These are phyloP conservation scores for Lepus americanus DNA, from an alignment of 2,113 vertebrate genomes.

Conservation along the genomic window DNA sequence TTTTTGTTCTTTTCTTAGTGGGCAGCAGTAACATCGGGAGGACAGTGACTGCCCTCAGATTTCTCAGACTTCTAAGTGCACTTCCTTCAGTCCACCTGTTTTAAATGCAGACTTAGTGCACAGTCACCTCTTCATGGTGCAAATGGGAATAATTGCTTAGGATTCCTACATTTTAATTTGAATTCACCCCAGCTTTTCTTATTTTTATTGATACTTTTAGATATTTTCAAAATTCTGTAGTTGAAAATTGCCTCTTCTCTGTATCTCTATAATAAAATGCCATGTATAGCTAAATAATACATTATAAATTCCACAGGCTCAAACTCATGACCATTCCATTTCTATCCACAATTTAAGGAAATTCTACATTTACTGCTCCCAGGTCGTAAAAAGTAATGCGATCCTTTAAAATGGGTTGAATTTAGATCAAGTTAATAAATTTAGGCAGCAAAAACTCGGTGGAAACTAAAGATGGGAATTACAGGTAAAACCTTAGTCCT, in stretches of 20 bases:
- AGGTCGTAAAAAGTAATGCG: conserved; percentile 51
- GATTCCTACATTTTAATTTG: background rate
- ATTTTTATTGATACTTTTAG: conserved; percentile 9
- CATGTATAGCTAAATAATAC: background rate
- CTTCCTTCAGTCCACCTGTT: background rate
- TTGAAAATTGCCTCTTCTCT: background rate
- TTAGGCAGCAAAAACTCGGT: conserved; percentile 59
- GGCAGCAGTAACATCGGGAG: background rate
- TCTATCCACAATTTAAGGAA: conserved; percentile 12
- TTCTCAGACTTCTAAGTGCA: conserved; percentile 21
- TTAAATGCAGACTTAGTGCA: background rate
- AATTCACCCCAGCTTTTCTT: background rate
- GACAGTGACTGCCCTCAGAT: background rate
- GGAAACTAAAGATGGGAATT: conserved; percentile 36
- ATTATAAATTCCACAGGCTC: conserved; percentile 6
- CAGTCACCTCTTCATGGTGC: background rate
- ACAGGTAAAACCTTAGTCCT: conserved; percentile 64
- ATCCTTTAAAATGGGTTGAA: conserved; percentile 54
- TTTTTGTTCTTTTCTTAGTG: background rate
- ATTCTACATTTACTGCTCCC: conserved; percentile 46
- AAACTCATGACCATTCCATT: conserved; percentile 34
- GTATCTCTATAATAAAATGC: conserved; percentile 6
- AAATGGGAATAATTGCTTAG: background rate
- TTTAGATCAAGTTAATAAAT: conserved; percentile 67
- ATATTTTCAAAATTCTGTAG: background rate